Evolutionary conservation across 2,113 vertebrate species (phyloP).

Genomic region (Pseudonaja textilis): DNA sequence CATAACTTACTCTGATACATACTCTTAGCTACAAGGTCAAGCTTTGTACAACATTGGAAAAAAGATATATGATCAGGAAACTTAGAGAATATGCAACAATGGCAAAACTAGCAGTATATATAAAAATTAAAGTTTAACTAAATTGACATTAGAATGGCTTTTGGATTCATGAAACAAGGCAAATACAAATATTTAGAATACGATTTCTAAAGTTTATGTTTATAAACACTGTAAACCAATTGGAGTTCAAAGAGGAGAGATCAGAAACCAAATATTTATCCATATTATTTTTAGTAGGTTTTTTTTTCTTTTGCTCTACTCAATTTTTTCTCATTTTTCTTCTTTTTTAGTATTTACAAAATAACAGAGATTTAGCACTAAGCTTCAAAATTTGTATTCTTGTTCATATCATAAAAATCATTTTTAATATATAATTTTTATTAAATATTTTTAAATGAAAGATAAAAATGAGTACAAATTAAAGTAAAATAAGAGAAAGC

Average conservation of each 20-base stretch:
- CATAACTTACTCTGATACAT: background rate
- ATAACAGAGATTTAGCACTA: background rate
- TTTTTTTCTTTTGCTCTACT: background rate
- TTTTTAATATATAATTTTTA: background rate
- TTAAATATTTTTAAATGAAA: background rate
- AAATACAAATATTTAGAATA: background rate
- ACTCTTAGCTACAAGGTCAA: background rate
- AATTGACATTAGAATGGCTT: background rate
- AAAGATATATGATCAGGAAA: background rate
- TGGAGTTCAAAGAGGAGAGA: background rate
- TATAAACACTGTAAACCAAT: background rate
- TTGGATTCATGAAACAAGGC: background rate
- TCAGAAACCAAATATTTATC: background rate
- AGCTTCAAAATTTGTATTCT: background rate
- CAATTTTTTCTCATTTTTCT: background rate
- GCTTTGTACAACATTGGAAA: background rate
- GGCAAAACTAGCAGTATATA: background rate
- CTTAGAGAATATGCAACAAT: background rate
- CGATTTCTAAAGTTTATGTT: background rate
- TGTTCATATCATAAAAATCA: background rate
- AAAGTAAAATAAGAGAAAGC: background rate
- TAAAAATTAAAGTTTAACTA: background rate
- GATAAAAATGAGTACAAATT: background rate
- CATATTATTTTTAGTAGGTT: background rate
- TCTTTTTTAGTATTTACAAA: background rate